phyloP scores from a whole-genome alignment of 64 coral and sea anemone species.

The Catalaphyllia jardinei region DNA sequence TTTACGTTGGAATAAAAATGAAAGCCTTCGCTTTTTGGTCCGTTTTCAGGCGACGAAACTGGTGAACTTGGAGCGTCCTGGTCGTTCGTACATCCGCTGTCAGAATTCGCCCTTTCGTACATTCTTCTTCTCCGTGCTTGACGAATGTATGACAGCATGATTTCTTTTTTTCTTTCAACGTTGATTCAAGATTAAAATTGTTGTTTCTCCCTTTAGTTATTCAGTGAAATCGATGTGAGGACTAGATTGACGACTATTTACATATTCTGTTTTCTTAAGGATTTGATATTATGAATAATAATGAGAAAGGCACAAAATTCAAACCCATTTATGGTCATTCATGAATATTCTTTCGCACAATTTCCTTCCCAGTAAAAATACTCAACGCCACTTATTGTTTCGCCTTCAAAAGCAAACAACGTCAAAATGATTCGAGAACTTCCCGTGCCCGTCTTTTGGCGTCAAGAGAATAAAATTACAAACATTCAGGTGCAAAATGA shows the following conservation, averaged over 20 bases:
- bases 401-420: neutral
- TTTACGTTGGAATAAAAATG: constrained; percentile 45
- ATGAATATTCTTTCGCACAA: neutral
- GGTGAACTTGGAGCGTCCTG: constrained; percentile 37
- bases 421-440: no score
- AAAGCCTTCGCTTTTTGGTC: constrained; percentile 61
- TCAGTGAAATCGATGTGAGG: neutral
- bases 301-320: neutral
- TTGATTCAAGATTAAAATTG: neutral
- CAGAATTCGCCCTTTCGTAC: constrained; percentile 58
- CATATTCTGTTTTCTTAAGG: neutral
- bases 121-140: constrained; percentile 37
- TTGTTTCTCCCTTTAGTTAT: no score
- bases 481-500: no score
- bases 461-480: no score
- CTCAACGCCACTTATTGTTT: neutral
- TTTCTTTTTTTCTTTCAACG: neutral
- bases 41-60: constrained; percentile 30
- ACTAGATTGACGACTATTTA: constrained; percentile 5
- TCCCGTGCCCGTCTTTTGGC: no score
- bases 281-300: constrained; percentile 30
- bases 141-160: constrained; percentile 58
- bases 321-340: constrained; percentile 5
- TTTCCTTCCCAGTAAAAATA: neutral
- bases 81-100: constrained; percentile 2